phyloP scores from a whole-genome alignment of 2,113 vertebrate species.

The Platysteira castanea region DNA sequence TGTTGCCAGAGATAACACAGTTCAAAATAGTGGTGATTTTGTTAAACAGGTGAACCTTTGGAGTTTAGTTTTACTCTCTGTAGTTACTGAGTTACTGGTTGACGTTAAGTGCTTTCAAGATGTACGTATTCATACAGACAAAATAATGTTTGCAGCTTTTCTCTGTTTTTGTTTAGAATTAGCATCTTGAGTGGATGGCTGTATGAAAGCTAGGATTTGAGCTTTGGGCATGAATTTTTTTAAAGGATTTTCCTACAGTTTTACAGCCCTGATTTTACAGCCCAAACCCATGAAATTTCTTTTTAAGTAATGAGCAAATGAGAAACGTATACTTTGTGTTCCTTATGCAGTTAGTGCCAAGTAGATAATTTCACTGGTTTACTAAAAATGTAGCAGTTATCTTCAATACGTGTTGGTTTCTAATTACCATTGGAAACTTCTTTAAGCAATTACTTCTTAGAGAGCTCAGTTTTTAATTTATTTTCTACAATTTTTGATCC shows the following conservation, averaged over 20 bases:
- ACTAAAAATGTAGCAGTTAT: neutral
- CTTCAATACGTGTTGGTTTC: neutral
- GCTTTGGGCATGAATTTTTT: neutral
- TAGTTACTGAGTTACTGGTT: neutral
- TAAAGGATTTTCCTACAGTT: neutral
- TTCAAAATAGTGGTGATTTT: neutral
- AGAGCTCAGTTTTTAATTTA: neutral
- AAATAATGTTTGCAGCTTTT: neutral
- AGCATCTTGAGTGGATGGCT: neutral
- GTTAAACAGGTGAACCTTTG: neutral
- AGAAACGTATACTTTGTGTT: neutral
- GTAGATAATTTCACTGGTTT: neutral
- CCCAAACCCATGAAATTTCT: neutral
- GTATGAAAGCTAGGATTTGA: neutral
- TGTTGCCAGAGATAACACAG: neutral
- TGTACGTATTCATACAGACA: accelerated
- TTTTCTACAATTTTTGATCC: neutral
- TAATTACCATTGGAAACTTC: neutral
- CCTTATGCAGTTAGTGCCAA: neutral
- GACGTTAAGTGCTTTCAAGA: neutral
- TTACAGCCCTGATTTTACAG: neutral
- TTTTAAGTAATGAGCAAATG: neutral
- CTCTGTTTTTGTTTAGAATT: neutral
- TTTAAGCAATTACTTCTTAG: neutral
- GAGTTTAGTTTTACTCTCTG: neutral